Conservation (phyloP, 2,113 vertebrate genomes). For the Pseudopipra pipra region DNA sequence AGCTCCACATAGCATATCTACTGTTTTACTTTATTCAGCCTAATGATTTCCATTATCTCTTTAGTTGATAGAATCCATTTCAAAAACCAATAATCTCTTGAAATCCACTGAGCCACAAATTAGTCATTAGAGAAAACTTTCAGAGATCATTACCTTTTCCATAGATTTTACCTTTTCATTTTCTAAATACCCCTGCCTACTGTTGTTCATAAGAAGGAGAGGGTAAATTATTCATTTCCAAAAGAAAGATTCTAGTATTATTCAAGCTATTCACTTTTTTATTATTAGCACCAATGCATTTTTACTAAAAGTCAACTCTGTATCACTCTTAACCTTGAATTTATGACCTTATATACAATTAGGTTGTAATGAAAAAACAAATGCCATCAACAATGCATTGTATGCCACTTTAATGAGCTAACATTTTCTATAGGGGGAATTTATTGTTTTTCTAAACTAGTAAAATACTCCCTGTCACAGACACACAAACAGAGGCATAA, state of each 20-base stretch:
- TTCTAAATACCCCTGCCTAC: constrained; percentile 53
- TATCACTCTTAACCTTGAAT: constrained; percentile 50
- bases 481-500: not conserved
- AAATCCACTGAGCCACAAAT: constrained; percentile 83
- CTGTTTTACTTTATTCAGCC: constrained; percentile 68
- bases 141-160: constrained; percentile 83
- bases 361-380: constrained; percentile 35
- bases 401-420: not conserved
- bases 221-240: constrained; percentile 34
- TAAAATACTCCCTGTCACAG: not conserved
- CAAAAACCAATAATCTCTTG: constrained; percentile 80
- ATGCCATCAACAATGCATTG: not conserved
- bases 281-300: not conserved
- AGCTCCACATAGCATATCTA: constrained; percentile 62
- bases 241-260: constrained; percentile 50
- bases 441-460: not conserved
- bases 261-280: constrained; percentile 37
- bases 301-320: constrained; percentile 56
- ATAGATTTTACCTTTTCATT: constrained; percentile 75
- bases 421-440: not conserved
- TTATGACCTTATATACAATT: not conserved
- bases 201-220: constrained; percentile 40
- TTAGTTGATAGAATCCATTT: constrained; percentile 83
- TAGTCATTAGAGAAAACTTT: constrained; percentile 82
- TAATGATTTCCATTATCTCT: constrained; percentile 82